Evolutionary conservation across 2,113 vertebrate species (phyloP).

Genomic region (Eublepharis macularius): DNA sequence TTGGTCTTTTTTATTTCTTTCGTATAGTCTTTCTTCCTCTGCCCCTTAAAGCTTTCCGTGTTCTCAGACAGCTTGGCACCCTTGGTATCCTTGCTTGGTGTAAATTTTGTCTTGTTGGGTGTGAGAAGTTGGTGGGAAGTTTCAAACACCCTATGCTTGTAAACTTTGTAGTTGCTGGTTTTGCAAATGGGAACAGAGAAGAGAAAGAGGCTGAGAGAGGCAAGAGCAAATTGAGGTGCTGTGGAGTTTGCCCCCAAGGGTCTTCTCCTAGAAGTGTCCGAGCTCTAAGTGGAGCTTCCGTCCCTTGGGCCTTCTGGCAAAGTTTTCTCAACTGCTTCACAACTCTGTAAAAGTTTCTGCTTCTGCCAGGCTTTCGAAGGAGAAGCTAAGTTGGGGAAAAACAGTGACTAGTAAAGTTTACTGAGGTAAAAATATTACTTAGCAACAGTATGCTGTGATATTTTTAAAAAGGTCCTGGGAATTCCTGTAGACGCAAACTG

Average conservation of each 20-base stretch:
- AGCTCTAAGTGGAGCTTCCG: not conserved
- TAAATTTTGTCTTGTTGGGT: not conserved
- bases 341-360: not conserved
- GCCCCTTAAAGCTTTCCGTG: constrained; percentile 2
- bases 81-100: constrained; percentile 11
- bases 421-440: constrained; percentile 68
- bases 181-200: not conserved
- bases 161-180: not conserved
- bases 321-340: not conserved
- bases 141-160: not conserved
- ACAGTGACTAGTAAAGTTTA: constrained; percentile 54
- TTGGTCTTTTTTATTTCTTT: constrained; percentile 54
- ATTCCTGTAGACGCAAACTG: constrained; percentile 53
- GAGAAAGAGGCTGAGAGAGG: not conserved
- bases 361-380: constrained; percentile 30
- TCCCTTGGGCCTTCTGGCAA: not conserved
- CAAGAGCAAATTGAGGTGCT: not conserved
- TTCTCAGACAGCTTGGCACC: constrained; percentile 44
- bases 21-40: not conserved
- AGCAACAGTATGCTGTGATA: constrained; percentile 69
- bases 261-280: not conserved
- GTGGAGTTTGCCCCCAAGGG: not conserved
- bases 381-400: constrained; percentile 61
- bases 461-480: constrained; percentile 64
- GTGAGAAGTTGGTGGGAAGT: not conserved